Evolutionary conservation across 2,797 vertebrate genomes (phyloP), one percentile per base, ranked within the genome.

Genomic region (Diplodus puntazzo): DNA sequence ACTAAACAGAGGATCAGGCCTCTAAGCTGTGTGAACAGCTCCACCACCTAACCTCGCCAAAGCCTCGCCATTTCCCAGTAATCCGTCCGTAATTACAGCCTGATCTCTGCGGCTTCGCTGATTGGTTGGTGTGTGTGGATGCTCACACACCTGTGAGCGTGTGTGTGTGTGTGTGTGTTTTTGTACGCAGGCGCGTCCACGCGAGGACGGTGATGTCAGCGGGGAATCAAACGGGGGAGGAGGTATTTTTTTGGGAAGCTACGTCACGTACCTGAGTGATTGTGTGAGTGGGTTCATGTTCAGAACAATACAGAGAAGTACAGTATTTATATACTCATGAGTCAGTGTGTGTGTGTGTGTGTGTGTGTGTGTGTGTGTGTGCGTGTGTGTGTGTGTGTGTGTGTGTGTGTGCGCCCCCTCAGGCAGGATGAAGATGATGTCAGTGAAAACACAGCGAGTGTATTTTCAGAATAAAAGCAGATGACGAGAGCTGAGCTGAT

Each of bases 1-100:
- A 69, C 86, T 87, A 80, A 86, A 86, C 64, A 57, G 17, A 39
- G 82, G 86, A 88, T 88, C 81, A 88, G 82, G 25, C 14, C 8
- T 11, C 58, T 87, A 83, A 91, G 74, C 86, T 63, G 73, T 52
- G 76, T 25, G 72, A 75, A 14, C 73, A 62, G 54, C 82, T 62
- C 54, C 64, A 1, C 16, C 46, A 3, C 25, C 62, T 80, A 45
- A 75, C 80, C 80, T 80, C 64, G 0, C 64, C 68, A 17, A 66
- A 77, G 77, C 81, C 68, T 1, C 7, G 42, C 66, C 74, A 4
- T 55, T 80, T 59, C 70, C 45, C 73, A 0, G 13, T 87, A 88
- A 91, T 86, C 88, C 80, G 10, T 0, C 80, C 39, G 1, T 91
- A 86, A 91, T 88, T 83, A 83, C 57, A 64, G 42, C n/a, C 76